phyloP scores from a whole-genome alignment of 92 coral and sea anemone species.

The Epizoanthus illoricatus region DNA sequence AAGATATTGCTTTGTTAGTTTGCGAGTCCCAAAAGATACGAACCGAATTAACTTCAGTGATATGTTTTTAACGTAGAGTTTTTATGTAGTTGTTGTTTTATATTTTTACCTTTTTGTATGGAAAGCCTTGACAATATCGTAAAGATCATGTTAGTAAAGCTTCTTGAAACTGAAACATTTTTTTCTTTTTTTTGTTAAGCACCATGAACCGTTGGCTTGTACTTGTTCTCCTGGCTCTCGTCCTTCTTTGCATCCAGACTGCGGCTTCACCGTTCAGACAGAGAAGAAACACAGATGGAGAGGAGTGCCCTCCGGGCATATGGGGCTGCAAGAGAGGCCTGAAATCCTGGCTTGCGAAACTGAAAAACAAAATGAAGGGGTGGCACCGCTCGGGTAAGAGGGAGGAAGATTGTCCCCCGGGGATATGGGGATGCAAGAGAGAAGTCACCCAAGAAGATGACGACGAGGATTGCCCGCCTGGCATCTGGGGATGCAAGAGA shows the following conservation, averaged over 20 bases:
- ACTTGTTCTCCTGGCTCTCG: neutral
- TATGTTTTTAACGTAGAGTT: too few relatives aligned
- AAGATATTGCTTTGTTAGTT: too few relatives aligned
- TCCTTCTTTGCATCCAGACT: constrained; percentile 18
- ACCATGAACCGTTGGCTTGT: constrained; percentile 23
- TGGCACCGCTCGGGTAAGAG: neutral
- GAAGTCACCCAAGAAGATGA: neutral
- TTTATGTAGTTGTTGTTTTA: too few relatives aligned
- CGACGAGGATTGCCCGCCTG: constrained; percentile 32
- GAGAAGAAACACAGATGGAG: neutral
- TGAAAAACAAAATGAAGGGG: neutral
- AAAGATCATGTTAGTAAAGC: too few relatives aligned
- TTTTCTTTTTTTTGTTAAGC: neutral
- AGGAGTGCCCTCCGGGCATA: constrained; percentile 27
- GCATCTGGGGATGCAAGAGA: constrained; percentile 38
- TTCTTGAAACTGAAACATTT: too few relatives aligned
- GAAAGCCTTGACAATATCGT: too few relatives aligned
- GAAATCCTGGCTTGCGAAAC: neutral
- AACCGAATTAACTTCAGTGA: too few relatives aligned
- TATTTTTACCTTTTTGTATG: too few relatives aligned
- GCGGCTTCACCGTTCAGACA: neutral
- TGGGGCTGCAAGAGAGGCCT: constrained; percentile 39
- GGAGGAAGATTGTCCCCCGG: constrained; percentile 15
- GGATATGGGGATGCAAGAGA: constrained; percentile 10
- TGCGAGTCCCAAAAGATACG: too few relatives aligned